Base-by-base conservation (phyloP, 2,797 vertebrate species). In the Sebastes steindachneri region DNA sequence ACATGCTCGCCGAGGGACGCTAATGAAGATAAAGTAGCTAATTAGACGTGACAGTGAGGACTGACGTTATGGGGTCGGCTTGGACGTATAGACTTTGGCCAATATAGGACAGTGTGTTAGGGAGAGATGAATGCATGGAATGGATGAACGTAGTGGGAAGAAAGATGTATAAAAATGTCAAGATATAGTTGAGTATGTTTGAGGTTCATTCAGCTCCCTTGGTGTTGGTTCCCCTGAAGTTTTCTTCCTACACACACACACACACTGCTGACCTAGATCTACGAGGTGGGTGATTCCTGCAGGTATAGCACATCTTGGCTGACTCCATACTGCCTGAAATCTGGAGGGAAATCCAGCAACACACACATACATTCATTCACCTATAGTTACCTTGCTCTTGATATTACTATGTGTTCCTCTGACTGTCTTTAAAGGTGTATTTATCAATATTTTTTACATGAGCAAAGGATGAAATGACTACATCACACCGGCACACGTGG, bases 11-110 rank as follows among this genome's bases (percentile, higher is more conserved):
- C 79, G 80, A 57, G 53, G 45, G 41, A 85, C 12, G 6, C 75
- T 92, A 90, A 92, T 92, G 92, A 93, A 89, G 92, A 92, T 82
- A 53, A 90, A 93, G 84, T 75, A 88, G 51, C 79, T 89, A 82
- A 92, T 93, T 90, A 90, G 45, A 77, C 28, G 23, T 84, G 88
- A 82, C 87, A 85, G 75, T 60, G 33, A 85, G 66, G 80, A 89
- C 71, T 83, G 87, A 91, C 66, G 57, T 85, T 91, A 86, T 89
- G 83, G 67, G 88, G 88, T 86, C 73, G 29, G 19, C 37, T 54
- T 57, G 58, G 74, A 88, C 77, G 35, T 82, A 79, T 81, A 87
- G 85, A 73, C 69, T 59, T 14, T 10, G 63, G 74, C 63, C 73
- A 37, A 64, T 83, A 63, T 78, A 79, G 68, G 35, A 79, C 77